These are phyloP conservation scores for Cataglyphis cursor DNA, from an alignment of 2,888 invertebrate species.

Conservation along the genomic window DNA sequence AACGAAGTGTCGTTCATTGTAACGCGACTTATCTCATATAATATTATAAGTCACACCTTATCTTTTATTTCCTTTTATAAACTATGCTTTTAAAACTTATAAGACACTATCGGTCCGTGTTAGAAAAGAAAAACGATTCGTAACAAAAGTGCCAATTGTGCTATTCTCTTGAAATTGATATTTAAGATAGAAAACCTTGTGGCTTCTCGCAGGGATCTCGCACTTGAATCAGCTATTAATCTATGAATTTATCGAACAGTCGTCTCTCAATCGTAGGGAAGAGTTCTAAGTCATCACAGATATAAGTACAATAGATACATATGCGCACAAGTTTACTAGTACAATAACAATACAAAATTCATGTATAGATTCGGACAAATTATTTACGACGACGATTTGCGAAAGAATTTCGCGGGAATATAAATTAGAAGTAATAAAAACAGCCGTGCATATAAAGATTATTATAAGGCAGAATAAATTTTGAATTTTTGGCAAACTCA, in stretches of 20 bases:
- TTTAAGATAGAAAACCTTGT: constrained; percentile 10
- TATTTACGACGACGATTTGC: neutral
- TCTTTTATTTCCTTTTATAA: constrained; percentile 14
- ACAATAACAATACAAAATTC: neutral
- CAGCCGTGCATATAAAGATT: neutral
- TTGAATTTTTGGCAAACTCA: neutral
- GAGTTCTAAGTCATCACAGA: neutral
- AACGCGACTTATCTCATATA: neutral
- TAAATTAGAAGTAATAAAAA: neutral
- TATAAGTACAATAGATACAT: neutral
- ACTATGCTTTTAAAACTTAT: constrained; percentile 35
- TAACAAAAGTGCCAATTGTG: neutral
- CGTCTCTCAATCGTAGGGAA: neutral
- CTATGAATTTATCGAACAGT: constrained; percentile 13
- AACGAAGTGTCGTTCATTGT: constrained; percentile 20
- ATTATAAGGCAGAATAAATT: neutral
- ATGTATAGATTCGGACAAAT: neutral
- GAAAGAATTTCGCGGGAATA: neutral
- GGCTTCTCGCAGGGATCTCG: constrained; percentile 18
- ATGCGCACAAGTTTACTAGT: neutral
- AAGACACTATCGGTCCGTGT: constrained; percentile 10
- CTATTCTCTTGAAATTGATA: neutral
- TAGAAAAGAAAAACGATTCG: neutral
- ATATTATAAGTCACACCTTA: constrained; percentile 37
- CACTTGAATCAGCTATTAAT: constrained; percentile 10